phyloP scores from a whole-genome alignment of 2,888 invertebrate species.

The Scrobipalpa costella region DNA sequence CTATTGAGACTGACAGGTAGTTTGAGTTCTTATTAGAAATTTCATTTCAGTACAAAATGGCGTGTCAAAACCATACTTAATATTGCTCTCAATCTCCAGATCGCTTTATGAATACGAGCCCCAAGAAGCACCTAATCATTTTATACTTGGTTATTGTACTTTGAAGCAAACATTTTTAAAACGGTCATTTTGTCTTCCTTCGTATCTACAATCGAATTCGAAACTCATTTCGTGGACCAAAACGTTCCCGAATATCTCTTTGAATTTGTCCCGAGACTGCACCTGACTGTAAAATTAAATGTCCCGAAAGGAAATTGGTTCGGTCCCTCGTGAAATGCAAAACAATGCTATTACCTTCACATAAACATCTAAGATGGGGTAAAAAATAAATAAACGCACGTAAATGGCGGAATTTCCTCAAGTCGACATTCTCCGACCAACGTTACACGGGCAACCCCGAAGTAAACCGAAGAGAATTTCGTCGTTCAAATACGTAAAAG shows the following conservation, averaged over 20 bases:
- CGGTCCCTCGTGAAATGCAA: conserved; percentile 19
- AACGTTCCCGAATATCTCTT: conserved; percentile 1
- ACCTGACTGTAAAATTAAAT: conserved; percentile 24
- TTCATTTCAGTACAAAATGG: no score
- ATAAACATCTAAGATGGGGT: conserved; percentile 18
- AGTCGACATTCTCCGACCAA: background rate
- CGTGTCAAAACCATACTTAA: no score
- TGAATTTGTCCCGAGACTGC: conserved; percentile 8
- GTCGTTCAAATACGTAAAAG: background rate
- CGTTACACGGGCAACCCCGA: no score
- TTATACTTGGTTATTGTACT: background rate
- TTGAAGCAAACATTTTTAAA: no score
- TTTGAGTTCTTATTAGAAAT: no score
- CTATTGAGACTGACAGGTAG: no score
- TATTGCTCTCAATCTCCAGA: no score
- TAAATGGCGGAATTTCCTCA: background rate
- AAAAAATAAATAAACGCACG: conserved; percentile 6
- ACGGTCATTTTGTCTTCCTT: background rate
- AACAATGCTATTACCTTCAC: conserved; percentile 26
- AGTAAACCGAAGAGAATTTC: background rate
- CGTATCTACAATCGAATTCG: background rate
- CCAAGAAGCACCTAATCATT: no score
- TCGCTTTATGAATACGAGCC: no score
- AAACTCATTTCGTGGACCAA: background rate
- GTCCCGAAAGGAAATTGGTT: conserved; percentile 21